Evolutionary conservation across 2,797 vertebrate genomes (phyloP).

Genomic region (Pogonophryne albipinna): DNA sequence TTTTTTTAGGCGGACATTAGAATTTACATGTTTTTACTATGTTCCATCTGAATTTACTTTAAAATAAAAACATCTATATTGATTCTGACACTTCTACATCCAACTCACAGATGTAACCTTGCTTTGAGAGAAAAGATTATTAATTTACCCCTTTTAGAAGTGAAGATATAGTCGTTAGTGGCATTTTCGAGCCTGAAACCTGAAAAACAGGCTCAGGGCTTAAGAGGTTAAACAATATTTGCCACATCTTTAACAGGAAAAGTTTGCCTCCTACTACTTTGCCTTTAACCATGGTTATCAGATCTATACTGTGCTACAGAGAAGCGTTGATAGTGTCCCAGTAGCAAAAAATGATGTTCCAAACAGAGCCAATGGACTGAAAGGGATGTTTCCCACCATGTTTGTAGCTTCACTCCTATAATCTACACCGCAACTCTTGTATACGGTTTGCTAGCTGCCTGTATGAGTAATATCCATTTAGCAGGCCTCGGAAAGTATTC

Average conservation of each 20-base stretch:
- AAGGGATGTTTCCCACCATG: background rate
- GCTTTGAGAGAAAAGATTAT: too few relatives aligned
- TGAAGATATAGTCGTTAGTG: too few relatives aligned
- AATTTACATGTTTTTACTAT: too few relatives aligned
- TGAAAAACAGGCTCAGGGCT: too few relatives aligned
- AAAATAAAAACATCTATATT: too few relatives aligned
- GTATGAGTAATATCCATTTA: slow-evolving; percentile 3
- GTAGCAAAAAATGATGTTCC: background rate
- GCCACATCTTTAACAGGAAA: background rate
- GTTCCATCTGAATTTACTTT: too few relatives aligned
- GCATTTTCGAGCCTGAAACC: too few relatives aligned
- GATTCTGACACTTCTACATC: too few relatives aligned
- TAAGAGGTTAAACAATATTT: too few relatives aligned
- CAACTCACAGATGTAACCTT: too few relatives aligned
- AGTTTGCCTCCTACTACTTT: background rate
- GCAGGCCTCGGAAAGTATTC: slow-evolving; percentile 3
- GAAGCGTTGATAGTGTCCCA: slow-evolving; percentile 6
- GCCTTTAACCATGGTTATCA: background rate
- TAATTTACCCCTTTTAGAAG: too few relatives aligned
- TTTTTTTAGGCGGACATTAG: too few relatives aligned
- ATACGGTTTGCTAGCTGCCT: slow-evolving; percentile 1
- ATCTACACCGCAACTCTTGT: background rate
- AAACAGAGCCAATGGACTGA: background rate
- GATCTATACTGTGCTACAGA: background rate
- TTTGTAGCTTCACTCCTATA: slow-evolving; percentile 9